Base-by-base conservation (phyloP, 2,113 vertebrate species). In the Halcyon senegalensis region DNA sequence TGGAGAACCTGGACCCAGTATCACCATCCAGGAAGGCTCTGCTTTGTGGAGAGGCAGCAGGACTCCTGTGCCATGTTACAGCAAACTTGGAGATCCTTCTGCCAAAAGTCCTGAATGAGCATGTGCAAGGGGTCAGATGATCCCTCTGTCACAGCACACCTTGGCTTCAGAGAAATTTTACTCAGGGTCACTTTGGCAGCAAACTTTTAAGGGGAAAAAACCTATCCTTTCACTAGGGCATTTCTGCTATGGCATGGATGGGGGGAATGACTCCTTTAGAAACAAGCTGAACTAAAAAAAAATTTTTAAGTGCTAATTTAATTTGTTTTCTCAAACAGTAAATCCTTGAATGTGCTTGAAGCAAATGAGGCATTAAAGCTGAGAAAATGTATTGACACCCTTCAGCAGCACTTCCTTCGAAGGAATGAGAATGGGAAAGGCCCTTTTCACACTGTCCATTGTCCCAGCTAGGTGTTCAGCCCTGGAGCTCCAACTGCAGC, bases 271-370 rank as follows among this genome's bases (percentile, higher is more conserved):
- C 62, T 92, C 74, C 23, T 76, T 87, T 41, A 55, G 55, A 85
- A 96, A 87, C 58, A 78, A 80, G 17, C 9, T 55, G 39, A 48
- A 90, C 10, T 53, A 69, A 95, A 77, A 44, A 17, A 87, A 94
- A 76, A 7, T 16, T 43, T 9, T 50, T 11, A 27, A 53, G 50
- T 33, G 1, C 39, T 96, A 92, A 96, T 94, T 97, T 79, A 95
- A 96, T 95, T 95, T 95, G 90, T 94, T 97, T 96, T 93, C 92
- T 94, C 73, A 73, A 97, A 92, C 46, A 78, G 60, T 89, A 96
- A 96, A 96, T 62, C 59, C 44, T 83, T 33, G 12, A 69, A 80
- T 3, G 1, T 73, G 60, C 86, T 92, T 62, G 79, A 93, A 93
- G 87, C 53, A 90, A 96, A 93, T 37, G 59, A 97, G 91, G 79